A percentile compares a stretch with the other conserved stretches of the same genome.
Evolutionary conservation across 2,113 vertebrate genomes (phyloP).

Genomic region (Drymodes brunneopygia): DNA sequence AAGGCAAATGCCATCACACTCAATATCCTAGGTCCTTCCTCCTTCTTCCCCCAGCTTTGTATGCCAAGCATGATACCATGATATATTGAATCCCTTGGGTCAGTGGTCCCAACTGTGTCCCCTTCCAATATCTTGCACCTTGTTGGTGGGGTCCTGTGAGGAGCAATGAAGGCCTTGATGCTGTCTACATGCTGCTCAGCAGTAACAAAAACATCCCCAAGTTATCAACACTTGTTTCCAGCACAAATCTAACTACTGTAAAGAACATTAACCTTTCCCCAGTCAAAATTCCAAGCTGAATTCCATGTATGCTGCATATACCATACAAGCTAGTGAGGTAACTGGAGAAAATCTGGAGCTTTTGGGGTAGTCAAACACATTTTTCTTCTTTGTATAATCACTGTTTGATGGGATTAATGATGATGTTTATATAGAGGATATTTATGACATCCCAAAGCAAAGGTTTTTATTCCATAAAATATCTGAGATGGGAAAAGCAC

Average conservation of each 20-base stretch:
- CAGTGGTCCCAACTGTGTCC: rapidly evolving
- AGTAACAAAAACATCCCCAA: neutral
- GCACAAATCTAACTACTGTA: neutral
- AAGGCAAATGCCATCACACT: neutral
- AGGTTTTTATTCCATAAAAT: neutral
- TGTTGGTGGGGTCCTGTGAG: neutral
- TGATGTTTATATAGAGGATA: neutral
- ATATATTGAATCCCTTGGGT: too few species aligned
- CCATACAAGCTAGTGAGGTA: rapidly evolving
- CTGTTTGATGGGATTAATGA: neutral
- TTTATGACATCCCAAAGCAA: neutral
- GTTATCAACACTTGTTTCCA: neutral
- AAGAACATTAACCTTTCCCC: neutral
- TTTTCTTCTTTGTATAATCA: neutral
- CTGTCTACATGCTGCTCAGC: neutral
- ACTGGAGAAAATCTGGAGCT: neutral
- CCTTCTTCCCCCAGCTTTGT: neutral
- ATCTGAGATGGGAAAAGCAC: neutral
- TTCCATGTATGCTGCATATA: neutral
- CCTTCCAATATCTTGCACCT: neutral
- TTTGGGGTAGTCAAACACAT: neutral
- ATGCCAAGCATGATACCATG: neutral
- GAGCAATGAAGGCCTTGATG: neutral
- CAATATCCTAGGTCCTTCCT: neutral
- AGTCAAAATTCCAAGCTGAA: neutral